These are phyloP conservation scores for Amniataba percoides DNA, from an alignment of 2,797 vertebrate species.

Conservation along the genomic window DNA sequence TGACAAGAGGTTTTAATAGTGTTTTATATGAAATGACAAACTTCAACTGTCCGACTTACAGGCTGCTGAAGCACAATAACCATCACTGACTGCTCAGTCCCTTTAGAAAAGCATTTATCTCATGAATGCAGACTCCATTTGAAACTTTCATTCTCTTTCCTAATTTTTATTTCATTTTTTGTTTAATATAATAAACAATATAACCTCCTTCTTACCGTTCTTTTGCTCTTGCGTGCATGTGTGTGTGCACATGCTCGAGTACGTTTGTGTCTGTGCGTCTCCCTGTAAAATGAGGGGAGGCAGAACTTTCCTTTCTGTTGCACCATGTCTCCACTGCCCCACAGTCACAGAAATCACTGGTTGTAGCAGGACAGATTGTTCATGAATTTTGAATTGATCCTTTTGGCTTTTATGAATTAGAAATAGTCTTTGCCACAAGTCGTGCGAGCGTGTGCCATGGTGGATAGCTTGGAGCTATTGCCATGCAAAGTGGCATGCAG, in stretches of 20 bases:
- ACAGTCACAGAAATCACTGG: constrained; percentile 84
- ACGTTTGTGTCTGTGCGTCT: constrained; percentile 45
- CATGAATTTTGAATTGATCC: constrained; percentile 89
- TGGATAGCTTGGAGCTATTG: constrained; percentile 81
- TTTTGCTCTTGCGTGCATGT: constrained; percentile 7
- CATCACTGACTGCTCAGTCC: background rate
- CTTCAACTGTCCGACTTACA: constrained; percentile 19
- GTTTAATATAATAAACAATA: constrained; percentile 1
- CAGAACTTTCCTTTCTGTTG: constrained; percentile 81
- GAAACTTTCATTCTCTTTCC: constrained; percentile 15
- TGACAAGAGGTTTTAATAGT: background rate
- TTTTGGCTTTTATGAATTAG: constrained; percentile 91
- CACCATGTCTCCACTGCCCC: constrained; percentile 82
- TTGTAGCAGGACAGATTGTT: constrained; percentile 89
- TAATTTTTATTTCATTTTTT: background rate
- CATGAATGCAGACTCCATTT: constrained; percentile 12
- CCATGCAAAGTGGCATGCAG: constrained; percentile 77
- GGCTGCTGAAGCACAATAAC: constrained; percentile 32
- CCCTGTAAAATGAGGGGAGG: constrained; percentile 67
- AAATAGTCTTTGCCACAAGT: constrained; percentile 84
- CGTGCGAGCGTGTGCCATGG: constrained; percentile 59
- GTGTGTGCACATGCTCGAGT: constrained; percentile 5
- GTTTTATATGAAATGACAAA: constrained; percentile 31
- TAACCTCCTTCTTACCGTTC: constrained; percentile 7
- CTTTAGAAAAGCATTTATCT: constrained; percentile 5